Evolutionary conservation across 2,888 invertebrate genomes (phyloP), one percentile per base, ranked within the genome.

Genomic region (Agrotis ipsilon): DNA sequence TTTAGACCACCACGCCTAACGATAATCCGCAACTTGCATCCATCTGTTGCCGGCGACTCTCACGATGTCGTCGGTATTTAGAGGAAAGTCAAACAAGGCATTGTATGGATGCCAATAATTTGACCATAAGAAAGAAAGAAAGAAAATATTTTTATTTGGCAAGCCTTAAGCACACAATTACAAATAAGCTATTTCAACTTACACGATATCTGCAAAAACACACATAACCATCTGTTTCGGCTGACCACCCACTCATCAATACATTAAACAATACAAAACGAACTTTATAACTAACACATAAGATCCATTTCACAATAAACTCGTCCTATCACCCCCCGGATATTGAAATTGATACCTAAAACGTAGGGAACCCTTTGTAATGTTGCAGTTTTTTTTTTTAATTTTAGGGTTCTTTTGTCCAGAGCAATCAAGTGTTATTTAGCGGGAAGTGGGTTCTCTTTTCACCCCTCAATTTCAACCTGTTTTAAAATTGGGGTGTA

Each of bases 331-430:
- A 63, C 76, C 72, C 68, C 63, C 63, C 78, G 80, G 78, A 75
- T 80, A 76, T 83, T 75, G 72, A 79, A 83, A 81, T 72, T 81
- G 85, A 83, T 78, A 78, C 78, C 64, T 62, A 72, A 75, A 80
- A 48, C 63, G 64, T 57, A 65, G 62, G 61, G 64, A 81, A 75
- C 71, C 82, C 72, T 83, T 81, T 82, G 72, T 72, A 68, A 62
- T 59, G 72, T 75, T 66, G 69, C 74, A 59, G 46, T 68, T 68
- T 73, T 74, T 77, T 74, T 77, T 72, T 68, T 68, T 18, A 39
- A 71, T 68, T 67, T 72, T 66, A 72, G 68, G 63, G 68, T 54
- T 63, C 68, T 46, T 45, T 75, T 78, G 74, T 83, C 67, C 63
- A 67, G 59, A 19, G 48, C 60, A 57, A 72, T 75, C 61, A 54